phyloP scores from a whole-genome alignment of 1,140 invertebrate species.

The Goniozus legneri region DNA sequence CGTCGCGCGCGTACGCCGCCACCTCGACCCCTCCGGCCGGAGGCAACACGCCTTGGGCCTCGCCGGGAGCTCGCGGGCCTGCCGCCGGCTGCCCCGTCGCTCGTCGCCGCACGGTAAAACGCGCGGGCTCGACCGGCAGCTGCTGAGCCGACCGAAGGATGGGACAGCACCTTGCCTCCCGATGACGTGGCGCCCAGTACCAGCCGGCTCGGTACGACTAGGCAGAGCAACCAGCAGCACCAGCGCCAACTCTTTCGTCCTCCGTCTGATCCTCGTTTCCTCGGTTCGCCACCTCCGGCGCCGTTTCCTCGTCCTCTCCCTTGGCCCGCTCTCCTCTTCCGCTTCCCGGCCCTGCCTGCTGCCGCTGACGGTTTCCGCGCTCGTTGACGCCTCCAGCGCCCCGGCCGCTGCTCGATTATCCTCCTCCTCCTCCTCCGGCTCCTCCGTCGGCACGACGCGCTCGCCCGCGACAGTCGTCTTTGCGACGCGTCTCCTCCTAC shows the following conservation, averaged over 20 bases:
- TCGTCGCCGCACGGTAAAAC: no score
- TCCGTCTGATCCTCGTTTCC: slow-evolving; percentile 13
- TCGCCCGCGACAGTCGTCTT: background rate
- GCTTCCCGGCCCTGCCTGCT: slow-evolving; percentile 9
- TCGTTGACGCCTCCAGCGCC: slow-evolving; percentile 4
- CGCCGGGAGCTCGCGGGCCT: no score
- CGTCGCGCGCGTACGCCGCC: slow-evolving; percentile 17
- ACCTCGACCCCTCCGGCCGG: background rate
- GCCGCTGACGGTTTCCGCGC: slow-evolving; percentile 19
- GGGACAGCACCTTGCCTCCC: slow-evolving; percentile 2
- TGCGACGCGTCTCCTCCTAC: background rate
- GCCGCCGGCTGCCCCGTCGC: no score
- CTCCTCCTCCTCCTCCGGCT: background rate
- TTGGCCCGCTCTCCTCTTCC: slow-evolving; percentile 1
- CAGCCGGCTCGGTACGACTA: no score
- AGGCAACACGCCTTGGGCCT: no score
- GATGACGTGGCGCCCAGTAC: no score
- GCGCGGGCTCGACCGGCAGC: no score
- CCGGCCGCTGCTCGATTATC: background rate
- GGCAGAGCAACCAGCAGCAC: no score
- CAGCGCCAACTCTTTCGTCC: no score
- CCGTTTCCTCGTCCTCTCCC: background rate
- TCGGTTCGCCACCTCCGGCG: no score
- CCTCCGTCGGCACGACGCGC: background rate
- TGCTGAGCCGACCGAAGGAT: no score